These are phyloP conservation scores for Caranx ignobilis DNA, from an alignment of 2,113 vertebrate species.

Conservation along the genomic window DNA sequence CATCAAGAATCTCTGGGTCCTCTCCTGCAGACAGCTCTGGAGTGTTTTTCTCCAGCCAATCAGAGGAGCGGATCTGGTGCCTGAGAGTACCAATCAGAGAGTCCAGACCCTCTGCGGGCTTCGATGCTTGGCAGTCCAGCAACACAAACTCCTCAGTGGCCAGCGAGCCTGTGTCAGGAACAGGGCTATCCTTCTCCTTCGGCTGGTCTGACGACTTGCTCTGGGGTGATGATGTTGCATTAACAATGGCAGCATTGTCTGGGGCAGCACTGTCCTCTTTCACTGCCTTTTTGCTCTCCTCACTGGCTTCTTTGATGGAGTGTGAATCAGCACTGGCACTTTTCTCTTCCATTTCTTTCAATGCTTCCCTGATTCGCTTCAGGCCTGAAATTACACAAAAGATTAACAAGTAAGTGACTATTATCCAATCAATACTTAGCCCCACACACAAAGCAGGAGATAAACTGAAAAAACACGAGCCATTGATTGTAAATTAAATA, in stretches of 20 bases:
- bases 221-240: slow-evolving; percentile 65
- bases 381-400: slow-evolving; percentile 84
- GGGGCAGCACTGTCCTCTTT: slow-evolving; percentile 71
- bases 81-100: slow-evolving; percentile 86
- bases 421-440: slow-evolving; percentile 10
- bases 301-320: slow-evolving; percentile 36
- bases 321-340: slow-evolving; percentile 49
- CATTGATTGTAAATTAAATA: neutral
- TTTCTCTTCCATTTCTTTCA: slow-evolving; percentile 82
- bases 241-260: slow-evolving; percentile 67
- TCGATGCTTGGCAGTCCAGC: slow-evolving; percentile 77
- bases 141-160: slow-evolving; percentile 80
- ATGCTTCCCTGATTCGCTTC: slow-evolving; percentile 87
- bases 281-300: slow-evolving; percentile 62
- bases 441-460: neutral
- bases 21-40: slow-evolving; percentile 87
- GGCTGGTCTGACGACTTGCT: slow-evolving; percentile 75
- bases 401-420: slow-evolving; percentile 5
- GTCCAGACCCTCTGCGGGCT: slow-evolving; percentile 76
- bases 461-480: neutral
- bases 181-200: slow-evolving; percentile 72
- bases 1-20: slow-evolving; percentile 88
- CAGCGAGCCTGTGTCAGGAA: slow-evolving; percentile 51
- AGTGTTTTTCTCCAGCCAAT: slow-evolving; percentile 89
- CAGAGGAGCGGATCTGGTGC: slow-evolving; percentile 86